These are phyloP conservation scores for Characodon lateralis DNA, from an alignment of 2,797 vertebrate species.

Conservation along the genomic window DNA sequence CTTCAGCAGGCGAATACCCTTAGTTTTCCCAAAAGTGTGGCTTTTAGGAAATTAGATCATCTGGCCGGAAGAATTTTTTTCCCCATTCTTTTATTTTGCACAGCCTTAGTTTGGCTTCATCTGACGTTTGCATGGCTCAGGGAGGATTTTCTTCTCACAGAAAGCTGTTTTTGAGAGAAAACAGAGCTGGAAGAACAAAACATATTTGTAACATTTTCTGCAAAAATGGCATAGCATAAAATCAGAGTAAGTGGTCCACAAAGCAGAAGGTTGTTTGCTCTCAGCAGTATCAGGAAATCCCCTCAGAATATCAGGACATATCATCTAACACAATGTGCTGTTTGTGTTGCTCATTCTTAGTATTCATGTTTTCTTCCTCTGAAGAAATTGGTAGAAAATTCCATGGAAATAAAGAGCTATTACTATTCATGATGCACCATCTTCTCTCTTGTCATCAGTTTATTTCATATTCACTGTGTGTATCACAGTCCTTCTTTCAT, in stretches of 20 bases:
- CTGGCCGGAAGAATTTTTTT: not conserved
- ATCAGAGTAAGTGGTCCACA: constrained; percentile 13
- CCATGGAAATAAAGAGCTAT: constrained; percentile 17
- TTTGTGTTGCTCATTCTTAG: constrained; percentile 43
- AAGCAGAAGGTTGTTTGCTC: constrained; percentile 5
- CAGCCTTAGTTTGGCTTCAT: not conserved
- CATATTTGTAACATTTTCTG: constrained; percentile 4
- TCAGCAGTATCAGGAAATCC: constrained; percentile 52
- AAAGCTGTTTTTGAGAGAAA: constrained; percentile 31
- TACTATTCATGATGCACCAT: constrained; percentile 2
- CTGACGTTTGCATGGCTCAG: not conserved
- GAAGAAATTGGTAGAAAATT: constrained; percentile 43
- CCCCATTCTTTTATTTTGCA: constrained; percentile 9
- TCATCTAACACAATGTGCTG: constrained; percentile 35
- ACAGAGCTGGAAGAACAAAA: constrained; percentile 10
- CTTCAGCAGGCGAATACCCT: constrained; percentile 3
- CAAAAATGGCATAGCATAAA: constrained; percentile 15
- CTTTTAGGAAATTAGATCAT: constrained; percentile 47
- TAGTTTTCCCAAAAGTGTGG: constrained; percentile 22
- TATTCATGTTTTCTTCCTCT: constrained; percentile 22
- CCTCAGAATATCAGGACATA: constrained; percentile 21
- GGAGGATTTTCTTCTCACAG: not conserved
- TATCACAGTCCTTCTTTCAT: constrained; percentile 15
- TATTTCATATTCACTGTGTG: constrained; percentile 40
- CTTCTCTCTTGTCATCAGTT: constrained; percentile 28